Evolutionary conservation across 92 coral and sea anemone genomes (phyloP), one percentile per base, ranked within the genome.

Genomic region (Hydrozoanthus gracilis): DNA sequence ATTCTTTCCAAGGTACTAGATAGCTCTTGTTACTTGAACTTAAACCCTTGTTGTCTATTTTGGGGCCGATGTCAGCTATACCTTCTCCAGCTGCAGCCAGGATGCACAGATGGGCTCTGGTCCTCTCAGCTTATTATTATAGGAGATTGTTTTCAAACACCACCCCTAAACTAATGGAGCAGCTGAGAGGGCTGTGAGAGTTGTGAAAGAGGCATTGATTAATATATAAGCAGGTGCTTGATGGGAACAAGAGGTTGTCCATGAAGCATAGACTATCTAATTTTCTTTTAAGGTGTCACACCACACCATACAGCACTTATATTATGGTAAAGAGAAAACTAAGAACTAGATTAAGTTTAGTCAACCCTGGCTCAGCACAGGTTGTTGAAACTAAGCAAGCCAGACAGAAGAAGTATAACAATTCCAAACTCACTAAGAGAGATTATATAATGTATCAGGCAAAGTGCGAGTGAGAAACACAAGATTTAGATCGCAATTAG

Each of bases 51-150:
- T 47, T 82, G 58, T 17, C 77, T 5, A 90, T 90, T 48, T 71
- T 90, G 44, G 88, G 92, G 10, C 90, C 94, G 49, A 89, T 71
- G 75, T 16, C 90, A 1, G 90, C 83, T 20, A 67, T 92, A 8
- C 94, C 92, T 16, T 78, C 94, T 7, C 84, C 89, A 6, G 92
- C 94, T 6, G 94, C 88, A 44, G 86, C 85, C 50, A 73, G 90
- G 7, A 77, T 92, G 79, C 90, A 92, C 82, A 4, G 90, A 8
- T 89, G 88, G 88, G 88, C 92, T 3, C 8, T 89, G 14, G n/a
- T n/a, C n/a, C n/a, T n/a, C n/a, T n/a, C n/a, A n/a, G n/a, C n/a
- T n/a, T n/a, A n/a, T n/a, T n/a, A n/a, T n/a, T n/a, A n/a, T n/a
- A n/a, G n/a, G n/a, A n/a, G n/a, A n/a, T n/a, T n/a, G n/a, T n/a